Evolutionary conservation across 2,888 invertebrate genomes (phyloP), one percentile per base, ranked within the genome.

Genomic region (Lomographa bimaculata): DNA sequence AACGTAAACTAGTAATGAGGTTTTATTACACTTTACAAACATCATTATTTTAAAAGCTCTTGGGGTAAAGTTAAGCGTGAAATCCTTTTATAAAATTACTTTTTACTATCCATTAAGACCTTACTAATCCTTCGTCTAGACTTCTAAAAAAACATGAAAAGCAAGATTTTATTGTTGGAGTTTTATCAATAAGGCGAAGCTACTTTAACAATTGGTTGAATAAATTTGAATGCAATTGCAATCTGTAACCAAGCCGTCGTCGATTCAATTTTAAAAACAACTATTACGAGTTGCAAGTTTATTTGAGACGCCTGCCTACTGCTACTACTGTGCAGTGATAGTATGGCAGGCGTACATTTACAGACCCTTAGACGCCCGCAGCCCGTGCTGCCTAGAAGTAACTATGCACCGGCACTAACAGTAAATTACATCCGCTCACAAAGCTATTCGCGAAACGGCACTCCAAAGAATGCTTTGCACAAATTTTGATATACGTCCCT

Each of bases 401-500:
- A 33, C 40, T 50, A 47, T 39, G 32, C 42, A 50, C 54, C 39
- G 30, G 37, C 50, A 27, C 43, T 63, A 52, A 60, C 52, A 50
- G 48, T 59, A 56, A 68, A 61, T 63, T 64, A 60, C 57, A 51
- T 48, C 57, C 43, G 50, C 59, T 56, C 56, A 36, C 46, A 49
- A 43, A 60, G 54, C 52, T 57, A 54, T 54, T 57, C 39, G 37
- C 42, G 43, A 55, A 48, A 54, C 51, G 52, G 52, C 54, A 56
- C 50, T 57, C 52, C 51, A 39, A 54, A 56, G 64, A 64, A 56
- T 50, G 54, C 52, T 54, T 38, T 49, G 51, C 52, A 45, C 57
- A 54, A 64, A 63, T 59, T 59, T 59, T 61, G 64, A 66, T 60
- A 58, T 52, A 64, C 51, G 50, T 42, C 17, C 36, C 35, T 37